Conservation (phyloP, 2,797 vertebrate species). For the Kryptopterus vitreolus region DNA sequence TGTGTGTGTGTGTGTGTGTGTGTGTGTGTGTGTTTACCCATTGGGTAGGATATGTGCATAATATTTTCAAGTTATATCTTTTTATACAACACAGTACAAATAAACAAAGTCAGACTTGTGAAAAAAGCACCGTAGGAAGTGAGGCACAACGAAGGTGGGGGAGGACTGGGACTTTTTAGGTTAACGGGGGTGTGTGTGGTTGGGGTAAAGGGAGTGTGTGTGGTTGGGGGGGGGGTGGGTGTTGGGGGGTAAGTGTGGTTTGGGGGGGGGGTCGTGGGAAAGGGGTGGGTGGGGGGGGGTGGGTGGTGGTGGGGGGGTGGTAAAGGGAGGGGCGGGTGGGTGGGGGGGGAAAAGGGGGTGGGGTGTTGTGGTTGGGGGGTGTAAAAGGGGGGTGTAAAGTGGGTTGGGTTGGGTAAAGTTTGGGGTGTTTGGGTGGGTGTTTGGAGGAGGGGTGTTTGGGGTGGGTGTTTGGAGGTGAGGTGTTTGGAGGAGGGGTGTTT, state of each 20-base stretch:
- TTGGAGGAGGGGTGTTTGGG: background rate
- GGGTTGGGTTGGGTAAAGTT: constrained; percentile 47
- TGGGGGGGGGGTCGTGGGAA: too few species aligned
- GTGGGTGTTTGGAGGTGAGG: background rate
- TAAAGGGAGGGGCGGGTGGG: too few species aligned
- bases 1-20: constrained; percentile 60
- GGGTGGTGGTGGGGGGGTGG: too few species aligned
- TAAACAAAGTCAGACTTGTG: constrained; percentile 71
- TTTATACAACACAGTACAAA: constrained; percentile 86
- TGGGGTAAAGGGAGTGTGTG: background rate
- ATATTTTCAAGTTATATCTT: constrained; percentile 81
- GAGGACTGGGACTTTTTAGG: too few species aligned
- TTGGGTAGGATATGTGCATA: constrained; percentile 89
- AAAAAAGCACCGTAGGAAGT: constrained; percentile 82
- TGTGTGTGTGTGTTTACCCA: constrained; percentile 76
- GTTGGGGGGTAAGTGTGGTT: background rate
- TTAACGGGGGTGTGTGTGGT: too few species aligned
- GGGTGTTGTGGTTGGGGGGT: background rate
- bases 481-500: too few species aligned
- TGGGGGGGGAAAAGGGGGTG: background rate
- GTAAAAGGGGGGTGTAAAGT: too few species aligned
- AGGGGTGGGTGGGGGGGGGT: background rate
- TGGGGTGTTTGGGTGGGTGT: background rate
- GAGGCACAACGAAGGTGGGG: constrained; percentile 81
- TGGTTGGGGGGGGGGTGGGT: constrained; percentile 42